Evolutionary conservation across 2,113 vertebrate genomes (phyloP).

Genomic region (Macroglossus sobrinus): DNA sequence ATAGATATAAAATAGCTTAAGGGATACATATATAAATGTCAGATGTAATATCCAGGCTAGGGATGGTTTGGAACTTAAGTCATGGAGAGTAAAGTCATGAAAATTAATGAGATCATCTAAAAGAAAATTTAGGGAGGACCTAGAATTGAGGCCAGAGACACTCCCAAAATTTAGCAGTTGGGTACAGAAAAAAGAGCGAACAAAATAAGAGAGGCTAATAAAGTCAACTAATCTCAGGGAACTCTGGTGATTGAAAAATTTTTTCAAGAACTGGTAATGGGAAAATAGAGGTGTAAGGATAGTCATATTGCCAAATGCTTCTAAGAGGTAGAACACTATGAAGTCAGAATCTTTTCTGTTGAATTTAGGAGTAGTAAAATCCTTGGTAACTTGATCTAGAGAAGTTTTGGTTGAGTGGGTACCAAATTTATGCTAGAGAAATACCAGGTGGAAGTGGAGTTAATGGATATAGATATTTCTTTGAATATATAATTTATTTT

Average conservation of each 20-base stretch:
- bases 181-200: background rate
- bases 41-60: background rate
- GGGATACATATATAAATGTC: background rate
- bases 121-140: background rate
- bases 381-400: background rate
- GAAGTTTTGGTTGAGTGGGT: background rate
- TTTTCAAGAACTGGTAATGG: background rate
- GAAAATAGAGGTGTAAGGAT: rapidly evolving
- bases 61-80: background rate
- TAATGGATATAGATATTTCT: background rate
- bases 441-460: background rate
- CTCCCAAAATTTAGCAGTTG: background rate
- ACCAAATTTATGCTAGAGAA: background rate
- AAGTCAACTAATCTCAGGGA: background rate
- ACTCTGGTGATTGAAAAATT: background rate
- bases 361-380: background rate
- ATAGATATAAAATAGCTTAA: background rate
- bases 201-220: background rate
- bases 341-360: background rate
- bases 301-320: background rate
- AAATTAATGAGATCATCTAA: background rate
- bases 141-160: background rate
- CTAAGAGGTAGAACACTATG: background rate
- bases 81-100: background rate
- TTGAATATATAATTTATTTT: background rate